Conservation (phyloP, 2,888 invertebrate genomes). For the Amphipoea oculea region DNA sequence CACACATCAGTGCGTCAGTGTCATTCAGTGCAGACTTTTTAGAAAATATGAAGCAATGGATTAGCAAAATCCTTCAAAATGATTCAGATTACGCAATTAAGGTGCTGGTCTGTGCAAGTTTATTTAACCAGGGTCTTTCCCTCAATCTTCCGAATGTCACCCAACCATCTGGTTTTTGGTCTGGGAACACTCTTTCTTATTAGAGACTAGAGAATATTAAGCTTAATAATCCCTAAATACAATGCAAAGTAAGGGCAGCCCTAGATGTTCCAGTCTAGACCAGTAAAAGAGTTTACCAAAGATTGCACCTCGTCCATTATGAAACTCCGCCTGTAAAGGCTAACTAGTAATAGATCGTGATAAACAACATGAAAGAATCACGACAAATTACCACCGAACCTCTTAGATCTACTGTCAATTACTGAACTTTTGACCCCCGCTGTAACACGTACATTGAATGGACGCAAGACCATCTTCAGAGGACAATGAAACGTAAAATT, state of each 20-base stretch:
- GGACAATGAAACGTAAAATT: slow-evolving; percentile 56
- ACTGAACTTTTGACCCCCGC: slow-evolving; percentile 59
- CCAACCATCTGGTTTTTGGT: not conserved
- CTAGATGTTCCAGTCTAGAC: slow-evolving; percentile 5
- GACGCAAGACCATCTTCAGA: slow-evolving; percentile 44
- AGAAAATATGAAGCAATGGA: no score
- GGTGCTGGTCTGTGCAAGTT: no score
- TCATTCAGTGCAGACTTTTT: no score
- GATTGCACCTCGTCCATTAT: slow-evolving; percentile 36
- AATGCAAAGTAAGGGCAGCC: not conserved
- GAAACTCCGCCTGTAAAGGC: slow-evolving; percentile 49
- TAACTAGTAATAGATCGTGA: slow-evolving; percentile 59
- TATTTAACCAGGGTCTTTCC: not conserved
- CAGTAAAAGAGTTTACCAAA: slow-evolving; percentile 21
- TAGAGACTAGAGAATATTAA: no score
- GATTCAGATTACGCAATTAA: no score
- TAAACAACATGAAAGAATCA: slow-evolving; percentile 56
- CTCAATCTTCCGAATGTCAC: not conserved
- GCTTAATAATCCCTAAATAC: not conserved
- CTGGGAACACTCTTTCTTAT: not conserved
- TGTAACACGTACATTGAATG: slow-evolving; percentile 46
- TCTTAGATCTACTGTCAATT: slow-evolving; percentile 45
- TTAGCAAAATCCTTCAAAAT: no score
- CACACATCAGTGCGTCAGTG: no score
- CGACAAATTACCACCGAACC: slow-evolving; percentile 54